Percentiles rank a stretch among this genome's conserved stretches.
Conservation (phyloP, 2,113 vertebrate species). For the Puntigrus tetrazona region DNA sequence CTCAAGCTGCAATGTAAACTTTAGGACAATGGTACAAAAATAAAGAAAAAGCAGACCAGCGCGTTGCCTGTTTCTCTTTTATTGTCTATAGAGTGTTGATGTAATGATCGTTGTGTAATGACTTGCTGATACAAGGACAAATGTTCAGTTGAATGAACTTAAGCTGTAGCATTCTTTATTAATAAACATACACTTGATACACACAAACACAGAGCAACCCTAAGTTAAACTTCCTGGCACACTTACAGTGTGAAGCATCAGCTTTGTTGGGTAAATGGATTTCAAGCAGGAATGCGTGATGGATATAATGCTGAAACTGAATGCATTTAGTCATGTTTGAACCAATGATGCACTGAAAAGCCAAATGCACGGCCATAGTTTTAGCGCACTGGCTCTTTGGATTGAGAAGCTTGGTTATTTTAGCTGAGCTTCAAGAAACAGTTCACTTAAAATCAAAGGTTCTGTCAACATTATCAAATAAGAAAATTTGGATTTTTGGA, state of each 20-base stretch:
- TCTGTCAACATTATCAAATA: not conserved
- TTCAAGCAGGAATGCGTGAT: not conserved
- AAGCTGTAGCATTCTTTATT: slow-evolving; percentile 37
- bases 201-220: slow-evolving; percentile 34
- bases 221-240: not conserved
- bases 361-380: not conserved
- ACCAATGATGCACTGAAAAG: slow-evolving; percentile 35
- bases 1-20: slow-evolving; percentile 79
- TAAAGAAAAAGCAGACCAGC: slow-evolving; percentile 22
- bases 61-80: not conserved
- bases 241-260: slow-evolving; percentile 20
- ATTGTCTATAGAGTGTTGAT: not conserved
- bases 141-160: not conserved
- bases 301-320: slow-evolving; percentile 20
- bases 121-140: not conserved
- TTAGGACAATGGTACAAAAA: slow-evolving; percentile 60
- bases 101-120: not conserved
- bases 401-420: not conserved
- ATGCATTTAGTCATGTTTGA: not conserved
- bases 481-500: not conserved
- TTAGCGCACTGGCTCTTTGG: not conserved
- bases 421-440: not conserved
- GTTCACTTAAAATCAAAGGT: not conserved
- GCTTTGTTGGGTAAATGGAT: not conserved
- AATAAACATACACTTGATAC: slow-evolving; percentile 33